A percentile compares a stretch with the other conserved stretches of the same genome.
These are phyloP conservation scores for Neocrepidodera transversa DNA, from an alignment of 2,888 invertebrate genomes.

Conservation along the genomic window DNA sequence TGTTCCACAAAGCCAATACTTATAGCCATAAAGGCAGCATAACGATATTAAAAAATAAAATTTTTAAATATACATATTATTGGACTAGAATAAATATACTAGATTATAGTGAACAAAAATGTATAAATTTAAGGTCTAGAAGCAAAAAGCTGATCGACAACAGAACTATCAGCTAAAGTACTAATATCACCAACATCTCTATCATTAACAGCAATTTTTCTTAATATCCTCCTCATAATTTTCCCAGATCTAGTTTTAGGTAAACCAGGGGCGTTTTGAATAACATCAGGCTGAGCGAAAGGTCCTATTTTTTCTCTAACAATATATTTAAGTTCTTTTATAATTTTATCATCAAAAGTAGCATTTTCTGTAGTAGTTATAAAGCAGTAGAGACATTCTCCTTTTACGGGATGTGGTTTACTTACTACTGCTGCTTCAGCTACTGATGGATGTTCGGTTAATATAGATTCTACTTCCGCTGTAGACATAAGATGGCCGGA, in stretches of 20 bases:
- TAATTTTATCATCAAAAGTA: conserved; percentile 72
- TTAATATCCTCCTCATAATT: conserved; percentile 94
- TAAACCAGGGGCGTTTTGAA: conserved; percentile 91
- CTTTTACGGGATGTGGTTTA: conserved; percentile 92
- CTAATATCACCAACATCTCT: conserved; percentile 90
- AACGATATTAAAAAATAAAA: no score
- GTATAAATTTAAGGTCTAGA: conserved; percentile 70
- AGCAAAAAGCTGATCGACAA: conserved; percentile 81
- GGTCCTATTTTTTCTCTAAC: conserved; percentile 94
- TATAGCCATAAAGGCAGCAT: no score
- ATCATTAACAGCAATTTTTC: conserved; percentile 92
- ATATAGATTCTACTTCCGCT: conserved; percentile 87
- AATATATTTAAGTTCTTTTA: conserved; percentile 74
- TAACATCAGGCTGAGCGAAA: conserved; percentile 93
- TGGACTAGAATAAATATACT: no score
- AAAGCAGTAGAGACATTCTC: conserved; percentile 97
- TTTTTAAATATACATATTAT: no score
- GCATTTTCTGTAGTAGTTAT: conserved; percentile 86
- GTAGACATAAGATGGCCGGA: conserved; percentile 98
- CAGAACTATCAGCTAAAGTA: conserved; percentile 91
- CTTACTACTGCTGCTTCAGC: conserved; percentile 97
- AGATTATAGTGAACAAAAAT: no score
- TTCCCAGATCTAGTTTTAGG: conserved; percentile 98
- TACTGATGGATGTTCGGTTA: conserved; percentile 79
- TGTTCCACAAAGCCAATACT: no score